Evolutionary conservation across 2,888 invertebrate genomes (phyloP).

Genomic region (Erebia ligea): DNA sequence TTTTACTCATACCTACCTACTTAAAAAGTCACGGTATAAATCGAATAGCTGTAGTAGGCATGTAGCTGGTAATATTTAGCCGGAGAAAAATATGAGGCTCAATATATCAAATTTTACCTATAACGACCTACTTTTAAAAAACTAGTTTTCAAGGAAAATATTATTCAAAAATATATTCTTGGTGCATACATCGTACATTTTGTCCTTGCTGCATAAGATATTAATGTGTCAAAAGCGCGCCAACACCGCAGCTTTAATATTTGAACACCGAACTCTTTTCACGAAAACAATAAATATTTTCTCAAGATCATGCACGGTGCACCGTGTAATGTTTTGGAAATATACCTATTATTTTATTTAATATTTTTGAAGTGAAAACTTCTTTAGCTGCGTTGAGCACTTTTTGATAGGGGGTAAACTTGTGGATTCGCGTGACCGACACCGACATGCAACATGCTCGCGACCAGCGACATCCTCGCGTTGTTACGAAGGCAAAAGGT

Average conservation of each 20-base stretch:
- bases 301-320: constrained; percentile 18
- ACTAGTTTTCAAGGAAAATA: not conserved
- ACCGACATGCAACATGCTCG: no score
- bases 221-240: constrained; percentile 35
- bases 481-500: no score
- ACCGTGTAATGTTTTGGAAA: constrained; percentile 18
- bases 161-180: constrained; percentile 3
- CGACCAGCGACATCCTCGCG: no score
- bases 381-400: not conserved
- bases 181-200: constrained; percentile 13
- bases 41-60: not conserved
- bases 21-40: not conserved
- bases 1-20: no score
- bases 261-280: constrained; percentile 28
- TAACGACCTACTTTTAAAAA: constrained; percentile 2
- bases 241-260: constrained; percentile 31
- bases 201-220: constrained; percentile 26
- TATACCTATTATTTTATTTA: no score
- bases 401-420: no score
- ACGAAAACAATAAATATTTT: constrained; percentile 29
- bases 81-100: not conserved
- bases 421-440: no score
- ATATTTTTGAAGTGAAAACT: no score
- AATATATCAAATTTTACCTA: not conserved
- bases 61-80: not conserved